Conservation (phyloP, 2,888 invertebrate genomes). For the Coelogynopora nodosa region DNA sequence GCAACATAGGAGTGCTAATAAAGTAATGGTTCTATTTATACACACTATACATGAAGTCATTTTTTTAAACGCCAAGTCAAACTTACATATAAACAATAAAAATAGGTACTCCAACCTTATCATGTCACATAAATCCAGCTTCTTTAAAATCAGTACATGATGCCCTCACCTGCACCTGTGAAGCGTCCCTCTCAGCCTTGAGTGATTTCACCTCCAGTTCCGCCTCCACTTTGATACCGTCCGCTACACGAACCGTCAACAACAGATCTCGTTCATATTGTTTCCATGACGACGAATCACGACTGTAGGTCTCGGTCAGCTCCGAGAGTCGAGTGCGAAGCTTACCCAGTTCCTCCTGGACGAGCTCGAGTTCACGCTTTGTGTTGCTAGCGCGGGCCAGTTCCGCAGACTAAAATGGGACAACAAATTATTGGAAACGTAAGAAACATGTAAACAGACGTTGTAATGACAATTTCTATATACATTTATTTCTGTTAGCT, state of each 20-base stretch:
- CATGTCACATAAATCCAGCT: not conserved
- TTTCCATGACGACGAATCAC: slow-evolving; percentile 23
- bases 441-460: too few species aligned
- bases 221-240: slow-evolving; percentile 34
- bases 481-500: too few species aligned
- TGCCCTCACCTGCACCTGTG: slow-evolving; percentile 31
- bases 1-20: too few species aligned
- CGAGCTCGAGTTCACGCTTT: not conserved
- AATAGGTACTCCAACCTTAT: too few species aligned
- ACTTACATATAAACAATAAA: too few species aligned
- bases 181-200: not conserved
- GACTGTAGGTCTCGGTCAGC: not conserved
- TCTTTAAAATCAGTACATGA: not conserved
- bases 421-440: not conserved
- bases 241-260: slow-evolving; percentile 34
- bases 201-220: slow-evolving; percentile 36
- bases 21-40: too few species aligned
- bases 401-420: not conserved
- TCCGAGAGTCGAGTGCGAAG: not conserved
- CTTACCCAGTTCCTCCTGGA: not conserved
- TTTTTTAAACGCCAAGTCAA: too few species aligned
- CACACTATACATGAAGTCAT: too few species aligned
- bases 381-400: not conserved
- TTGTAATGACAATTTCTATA: too few species aligned
- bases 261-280: slow-evolving; percentile 39